Conservation (phyloP, 2,797 vertebrate genomes). For the Darevskia nairensis region DNA sequence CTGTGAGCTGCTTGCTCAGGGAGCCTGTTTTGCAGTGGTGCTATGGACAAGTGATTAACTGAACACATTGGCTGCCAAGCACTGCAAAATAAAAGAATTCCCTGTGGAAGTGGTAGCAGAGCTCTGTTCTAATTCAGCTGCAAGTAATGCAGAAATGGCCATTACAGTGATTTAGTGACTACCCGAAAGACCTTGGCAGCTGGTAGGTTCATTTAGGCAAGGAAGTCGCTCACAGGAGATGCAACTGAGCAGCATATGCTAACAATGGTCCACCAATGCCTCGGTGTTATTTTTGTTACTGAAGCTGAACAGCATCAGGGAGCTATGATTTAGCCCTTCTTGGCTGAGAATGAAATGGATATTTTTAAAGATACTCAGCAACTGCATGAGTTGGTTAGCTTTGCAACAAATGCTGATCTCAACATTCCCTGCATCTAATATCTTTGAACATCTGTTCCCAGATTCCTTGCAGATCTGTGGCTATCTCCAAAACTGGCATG, state of each 20-base stretch:
- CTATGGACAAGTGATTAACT: constrained; percentile 33
- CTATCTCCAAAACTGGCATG: background rate
- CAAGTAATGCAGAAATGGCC: constrained; percentile 2
- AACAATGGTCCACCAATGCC: background rate
- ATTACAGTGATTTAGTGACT: constrained; percentile 43
- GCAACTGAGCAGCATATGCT: background rate
- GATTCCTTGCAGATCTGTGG: background rate
- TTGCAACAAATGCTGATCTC: background rate
- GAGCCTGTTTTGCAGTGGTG: background rate
- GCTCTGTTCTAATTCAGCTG: background rate
- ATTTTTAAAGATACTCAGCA: background rate
- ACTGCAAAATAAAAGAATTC: constrained; percentile 34
- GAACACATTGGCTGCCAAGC: constrained; percentile 1
- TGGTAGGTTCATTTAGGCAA: constrained; percentile 29
- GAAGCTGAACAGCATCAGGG: background rate
- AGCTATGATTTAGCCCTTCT: background rate
- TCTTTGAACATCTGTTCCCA: background rate
- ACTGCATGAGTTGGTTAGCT: background rate
- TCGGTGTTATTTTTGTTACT: background rate
- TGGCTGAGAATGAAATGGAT: background rate
- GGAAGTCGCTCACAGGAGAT: constrained; percentile 20
- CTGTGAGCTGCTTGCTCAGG: background rate
- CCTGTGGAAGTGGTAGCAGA: background rate
- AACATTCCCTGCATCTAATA: background rate
- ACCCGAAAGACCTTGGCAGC: constrained; percentile 42